These are phyloP conservation scores for Sebastes miniatus DNA, from an alignment of 2,797 vertebrate genomes.

Conservation along the genomic window DNA sequence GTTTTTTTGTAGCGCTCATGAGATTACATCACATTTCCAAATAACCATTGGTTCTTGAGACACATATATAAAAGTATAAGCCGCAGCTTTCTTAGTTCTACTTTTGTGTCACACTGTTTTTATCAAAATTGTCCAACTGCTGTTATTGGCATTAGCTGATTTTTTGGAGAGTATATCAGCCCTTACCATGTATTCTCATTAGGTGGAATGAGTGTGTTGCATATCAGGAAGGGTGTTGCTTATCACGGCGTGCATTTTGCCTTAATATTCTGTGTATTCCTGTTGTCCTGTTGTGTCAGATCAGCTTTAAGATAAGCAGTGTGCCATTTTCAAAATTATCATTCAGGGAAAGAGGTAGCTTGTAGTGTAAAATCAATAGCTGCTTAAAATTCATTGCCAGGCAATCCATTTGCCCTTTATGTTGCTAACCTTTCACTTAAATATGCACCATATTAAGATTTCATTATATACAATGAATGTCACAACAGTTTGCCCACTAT, in stretches of 20 bases:
- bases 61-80: background rate
- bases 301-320: slow-evolving; percentile 82
- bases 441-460: slow-evolving; percentile 90
- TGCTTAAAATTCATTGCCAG: slow-evolving; percentile 99
- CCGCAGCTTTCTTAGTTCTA: background rate
- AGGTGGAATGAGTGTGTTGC: background rate
- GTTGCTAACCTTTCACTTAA: slow-evolving; percentile 90
- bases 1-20: background rate
- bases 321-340: slow-evolving; percentile 91
- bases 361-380: slow-evolving; percentile 99
- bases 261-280: slow-evolving; percentile 54
- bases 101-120: background rate
- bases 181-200: background rate
- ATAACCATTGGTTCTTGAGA: background rate
- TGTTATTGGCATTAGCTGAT: background rate
- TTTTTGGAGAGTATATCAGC: background rate
- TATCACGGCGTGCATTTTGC: slow-evolving; percentile 10
- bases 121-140: background rate
- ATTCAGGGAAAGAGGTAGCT: slow-evolving; percentile 87
- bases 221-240: slow-evolving; percentile 14
- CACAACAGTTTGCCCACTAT: slow-evolving; percentile 85
- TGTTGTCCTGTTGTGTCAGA: slow-evolving; percentile 69
- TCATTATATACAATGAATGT: slow-evolving; percentile 89
- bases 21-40: background rate
- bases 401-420: slow-evolving; percentile 99